Evolutionary conservation across 2,113 vertebrate species (phyloP).

Genomic region (Cephalopholis sonnerati): DNA sequence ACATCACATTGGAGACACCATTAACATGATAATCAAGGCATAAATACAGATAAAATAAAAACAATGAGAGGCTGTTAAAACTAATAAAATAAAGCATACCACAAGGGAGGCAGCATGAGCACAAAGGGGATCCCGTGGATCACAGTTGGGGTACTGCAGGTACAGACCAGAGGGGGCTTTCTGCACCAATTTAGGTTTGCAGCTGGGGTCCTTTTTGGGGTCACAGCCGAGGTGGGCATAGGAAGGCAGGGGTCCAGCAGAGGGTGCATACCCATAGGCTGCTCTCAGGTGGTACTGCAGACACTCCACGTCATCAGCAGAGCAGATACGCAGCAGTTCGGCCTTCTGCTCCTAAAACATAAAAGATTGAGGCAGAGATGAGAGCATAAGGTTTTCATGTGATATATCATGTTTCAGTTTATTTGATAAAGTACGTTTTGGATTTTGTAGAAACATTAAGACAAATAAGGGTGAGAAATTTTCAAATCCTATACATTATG

Average conservation of each 20-base stretch:
- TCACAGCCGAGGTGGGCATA: slow-evolving; percentile 85
- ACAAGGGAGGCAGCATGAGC: slow-evolving; percentile 71
- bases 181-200: slow-evolving; percentile 73
- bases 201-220: slow-evolving; percentile 82
- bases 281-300: slow-evolving; percentile 87
- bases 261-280: slow-evolving; percentile 76
- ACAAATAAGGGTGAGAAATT: no score
- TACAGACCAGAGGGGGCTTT: slow-evolving; percentile 79
- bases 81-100: slow-evolving; percentile 37
- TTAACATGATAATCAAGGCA: background rate
- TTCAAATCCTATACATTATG: background rate
- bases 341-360: slow-evolving; percentile 80
- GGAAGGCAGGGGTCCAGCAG: slow-evolving; percentile 75
- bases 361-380: background rate
- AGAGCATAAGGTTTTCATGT: background rate
- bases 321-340: slow-evolving; percentile 85
- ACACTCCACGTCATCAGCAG: slow-evolving; percentile 83
- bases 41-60: background rate
- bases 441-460: background rate
- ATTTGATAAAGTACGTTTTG: background rate
- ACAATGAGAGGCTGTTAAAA: background rate
- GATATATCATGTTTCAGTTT: background rate
- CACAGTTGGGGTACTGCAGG: slow-evolving; percentile 80
- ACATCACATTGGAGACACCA: slow-evolving; percentile 12
- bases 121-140: slow-evolving; percentile 82